Percentiles rank a stretch among this genome's conserved stretches.
These are phyloP conservation scores for Diaperis boleti DNA, from an alignment of 2,888 invertebrate species.

Conservation along the genomic window DNA sequence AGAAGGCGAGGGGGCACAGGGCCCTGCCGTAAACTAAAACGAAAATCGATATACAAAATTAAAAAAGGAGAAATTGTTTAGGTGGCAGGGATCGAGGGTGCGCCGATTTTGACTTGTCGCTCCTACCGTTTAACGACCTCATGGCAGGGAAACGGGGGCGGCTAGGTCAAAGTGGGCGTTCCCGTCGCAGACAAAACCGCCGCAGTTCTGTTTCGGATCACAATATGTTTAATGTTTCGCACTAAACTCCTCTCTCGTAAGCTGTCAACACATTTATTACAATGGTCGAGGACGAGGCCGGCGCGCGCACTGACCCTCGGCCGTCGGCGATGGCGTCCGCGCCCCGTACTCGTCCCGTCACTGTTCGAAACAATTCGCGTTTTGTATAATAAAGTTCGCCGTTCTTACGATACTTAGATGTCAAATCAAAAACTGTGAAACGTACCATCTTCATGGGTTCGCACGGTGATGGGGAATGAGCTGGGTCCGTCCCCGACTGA, in stretches of 20 bases:
- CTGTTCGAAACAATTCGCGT: slow-evolving; percentile 6
- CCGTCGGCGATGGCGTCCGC: background rate
- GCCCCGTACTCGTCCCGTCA: slow-evolving; percentile 23
- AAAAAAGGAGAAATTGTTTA: slow-evolving; percentile 36
- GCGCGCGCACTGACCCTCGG: background rate
- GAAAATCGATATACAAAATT: slow-evolving; percentile 35
- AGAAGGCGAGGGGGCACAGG: slow-evolving; percentile 28
- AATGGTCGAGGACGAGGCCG: slow-evolving; percentile 18
- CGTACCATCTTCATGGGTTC: slow-evolving; percentile 99
- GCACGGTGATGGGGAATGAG: slow-evolving; percentile 91
- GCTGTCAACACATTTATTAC: slow-evolving; percentile 43
- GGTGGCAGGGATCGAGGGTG: slow-evolving; percentile 33
- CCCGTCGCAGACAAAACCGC: slow-evolving; percentile 24
- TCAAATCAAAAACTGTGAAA: slow-evolving; percentile 61
- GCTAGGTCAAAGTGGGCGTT: background rate
- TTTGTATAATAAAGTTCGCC: slow-evolving; percentile 22
- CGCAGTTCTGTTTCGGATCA: slow-evolving; percentile 27
- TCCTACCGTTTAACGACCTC: too few species aligned
- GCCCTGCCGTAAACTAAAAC: slow-evolving; percentile 31
- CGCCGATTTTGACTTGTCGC: slow-evolving; percentile 3
- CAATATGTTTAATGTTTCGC: slow-evolving; percentile 39
- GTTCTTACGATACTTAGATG: slow-evolving; percentile 35
- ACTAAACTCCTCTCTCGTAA: slow-evolving; percentile 41
- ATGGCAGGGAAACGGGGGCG: background rate
- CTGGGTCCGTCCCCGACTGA: slow-evolving; percentile 96